phyloP scores from a whole-genome alignment of 2,888 invertebrate genomes.

The Spisula subtruncata region DNA sequence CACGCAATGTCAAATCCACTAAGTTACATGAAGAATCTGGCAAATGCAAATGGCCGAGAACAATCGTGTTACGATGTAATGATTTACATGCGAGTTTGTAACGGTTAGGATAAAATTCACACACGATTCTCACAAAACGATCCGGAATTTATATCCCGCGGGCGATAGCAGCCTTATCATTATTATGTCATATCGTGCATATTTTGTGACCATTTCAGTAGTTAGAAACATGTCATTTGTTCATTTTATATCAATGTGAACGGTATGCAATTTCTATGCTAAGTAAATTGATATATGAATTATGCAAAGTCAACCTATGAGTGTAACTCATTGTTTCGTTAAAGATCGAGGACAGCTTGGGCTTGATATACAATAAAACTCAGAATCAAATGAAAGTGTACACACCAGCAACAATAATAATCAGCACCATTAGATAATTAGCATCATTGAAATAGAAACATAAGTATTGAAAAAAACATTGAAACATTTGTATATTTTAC shows the following conservation, averaged over 20 bases:
- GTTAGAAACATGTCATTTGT: not conserved
- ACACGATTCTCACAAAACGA: slow-evolving; percentile 24
- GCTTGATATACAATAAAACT: too few species aligned
- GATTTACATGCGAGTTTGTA: not conserved
- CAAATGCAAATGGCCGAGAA: not conserved
- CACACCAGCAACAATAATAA: not conserved
- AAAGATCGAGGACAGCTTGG: not conserved
- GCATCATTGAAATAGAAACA: not conserved
- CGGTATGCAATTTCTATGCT: slow-evolving; percentile 22
- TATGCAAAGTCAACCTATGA: slow-evolving; percentile 1
- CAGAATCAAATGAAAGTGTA: too few species aligned
- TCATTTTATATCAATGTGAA: not conserved
- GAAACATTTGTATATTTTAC: not conserved
- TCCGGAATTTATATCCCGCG: slow-evolving; percentile 30
- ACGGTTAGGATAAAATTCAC: slow-evolving; percentile 14
- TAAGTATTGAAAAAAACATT: not conserved
- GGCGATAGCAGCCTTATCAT: slow-evolving; percentile 38
- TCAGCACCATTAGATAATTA: not conserved
- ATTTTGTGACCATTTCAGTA: slow-evolving; percentile 34
- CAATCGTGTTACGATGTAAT: not conserved
- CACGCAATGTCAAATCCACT: slow-evolving; percentile 32
- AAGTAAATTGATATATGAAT: slow-evolving; percentile 16
- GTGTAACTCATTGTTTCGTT: not conserved
- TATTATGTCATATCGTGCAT: slow-evolving; percentile 50
- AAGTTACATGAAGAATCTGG: slow-evolving; percentile 20